These are phyloP conservation scores for Hydractinia symbiolongicarpus DNA, from an alignment of 30 jellyfish, hydroid and myxozoan species.

Conservation along the genomic window DNA sequence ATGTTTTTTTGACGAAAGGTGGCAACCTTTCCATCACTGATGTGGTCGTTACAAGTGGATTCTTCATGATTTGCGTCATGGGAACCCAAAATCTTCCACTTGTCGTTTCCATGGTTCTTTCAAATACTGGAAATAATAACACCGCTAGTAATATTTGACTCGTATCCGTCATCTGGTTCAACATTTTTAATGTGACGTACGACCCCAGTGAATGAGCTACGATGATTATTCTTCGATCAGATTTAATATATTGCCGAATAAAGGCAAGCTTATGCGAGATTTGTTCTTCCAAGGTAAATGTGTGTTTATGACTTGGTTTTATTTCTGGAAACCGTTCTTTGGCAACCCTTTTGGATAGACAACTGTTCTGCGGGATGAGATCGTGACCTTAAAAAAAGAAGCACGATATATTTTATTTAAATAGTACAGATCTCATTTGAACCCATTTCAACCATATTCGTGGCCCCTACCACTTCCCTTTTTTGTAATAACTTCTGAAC, in stretches of 20 bases:
- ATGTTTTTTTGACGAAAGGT: not conserved
- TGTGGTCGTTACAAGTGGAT: not conserved
- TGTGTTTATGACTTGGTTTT: not conserved
- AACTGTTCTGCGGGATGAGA: conserved; percentile 35
- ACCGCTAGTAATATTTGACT: conserved; percentile 27
- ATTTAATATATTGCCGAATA: conserved; percentile 17
- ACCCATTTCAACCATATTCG: too few species aligned
- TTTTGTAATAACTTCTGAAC: too few species aligned
- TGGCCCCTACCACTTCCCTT: too few species aligned
- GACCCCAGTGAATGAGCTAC: conserved; percentile 70
- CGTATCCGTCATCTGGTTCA: conserved; percentile 28
- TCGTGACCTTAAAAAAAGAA: conserved; percentile 40
- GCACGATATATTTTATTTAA: too few species aligned
- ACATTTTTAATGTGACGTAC: conserved; percentile 32
- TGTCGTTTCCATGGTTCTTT: conserved; percentile 14
- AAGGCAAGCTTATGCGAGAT: conserved; percentile 45
- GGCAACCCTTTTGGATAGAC: not conserved
- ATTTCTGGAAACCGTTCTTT: conserved; percentile 4
- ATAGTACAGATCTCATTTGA: too few species aligned
- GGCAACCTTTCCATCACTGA: not conserved
- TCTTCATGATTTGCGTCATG: not conserved
- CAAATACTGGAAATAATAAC: conserved; percentile 13
- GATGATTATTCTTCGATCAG: conserved; percentile 30
- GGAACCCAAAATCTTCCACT: conserved; percentile 23
- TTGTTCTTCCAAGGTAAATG: conserved; percentile 46